These are phyloP conservation scores for Malacoraja senta DNA, from an alignment of 2,797 vertebrate species.

Conservation along the genomic window DNA sequence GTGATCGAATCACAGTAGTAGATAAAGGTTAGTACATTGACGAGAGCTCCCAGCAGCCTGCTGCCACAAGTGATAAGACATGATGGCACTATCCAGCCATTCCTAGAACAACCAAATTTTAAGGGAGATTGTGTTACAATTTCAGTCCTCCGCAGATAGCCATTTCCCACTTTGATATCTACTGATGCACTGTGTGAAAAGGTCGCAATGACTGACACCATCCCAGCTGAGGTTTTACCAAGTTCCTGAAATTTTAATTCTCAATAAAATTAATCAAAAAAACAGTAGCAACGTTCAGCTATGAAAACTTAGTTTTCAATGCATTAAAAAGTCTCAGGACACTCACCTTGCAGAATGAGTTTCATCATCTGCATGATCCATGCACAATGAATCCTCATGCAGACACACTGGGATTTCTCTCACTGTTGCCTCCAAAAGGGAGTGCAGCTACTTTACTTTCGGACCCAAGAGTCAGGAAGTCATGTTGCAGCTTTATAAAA, in stretches of 20 bases:
- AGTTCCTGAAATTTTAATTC: not conserved
- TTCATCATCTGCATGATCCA: not conserved
- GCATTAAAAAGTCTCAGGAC: no score
- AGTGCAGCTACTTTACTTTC: not conserved
- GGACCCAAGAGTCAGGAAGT: no score
- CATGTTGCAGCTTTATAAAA: no score
- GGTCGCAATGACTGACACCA: not conserved
- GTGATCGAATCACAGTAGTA: constrained; percentile 30
- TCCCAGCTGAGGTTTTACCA: not conserved
- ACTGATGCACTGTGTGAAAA: not conserved
- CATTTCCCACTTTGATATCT: not conserved
- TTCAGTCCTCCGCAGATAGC: not conserved
- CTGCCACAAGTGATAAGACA: constrained; percentile 28
- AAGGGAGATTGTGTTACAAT: not conserved
- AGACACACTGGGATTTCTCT: not conserved
- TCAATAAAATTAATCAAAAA: not conserved
- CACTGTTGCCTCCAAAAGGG: not conserved
- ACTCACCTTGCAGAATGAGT: not conserved
- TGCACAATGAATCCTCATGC: not conserved
- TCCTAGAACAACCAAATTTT: not conserved
- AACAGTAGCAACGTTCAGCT: not conserved
- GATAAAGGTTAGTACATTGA: constrained; percentile 29
- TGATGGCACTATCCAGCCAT: not conserved
- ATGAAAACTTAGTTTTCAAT: not conserved
- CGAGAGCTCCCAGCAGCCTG: not conserved